These are phyloP conservation scores for Leptodactylus fallax DNA, from an alignment of 2,797 vertebrate species.

Conservation along the genomic window DNA sequence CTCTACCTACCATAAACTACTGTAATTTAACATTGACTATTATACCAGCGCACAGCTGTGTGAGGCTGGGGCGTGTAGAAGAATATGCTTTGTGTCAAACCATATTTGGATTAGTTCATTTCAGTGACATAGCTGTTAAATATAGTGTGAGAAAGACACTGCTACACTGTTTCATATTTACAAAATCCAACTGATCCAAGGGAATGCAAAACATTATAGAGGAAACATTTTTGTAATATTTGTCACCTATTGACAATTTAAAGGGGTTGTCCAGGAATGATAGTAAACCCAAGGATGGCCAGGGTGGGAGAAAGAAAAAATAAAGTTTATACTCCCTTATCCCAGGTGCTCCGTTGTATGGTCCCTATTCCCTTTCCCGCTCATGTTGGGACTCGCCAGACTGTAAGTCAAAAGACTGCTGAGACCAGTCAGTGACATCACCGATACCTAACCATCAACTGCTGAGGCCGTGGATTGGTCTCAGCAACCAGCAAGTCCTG, in stretches of 20 bases:
- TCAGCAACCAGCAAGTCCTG: too few species aligned
- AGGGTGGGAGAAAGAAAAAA: too few species aligned
- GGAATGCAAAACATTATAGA: not conserved
- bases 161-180: not conserved
- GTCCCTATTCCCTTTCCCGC: too few species aligned
- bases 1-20: slow-evolving; percentile 33
- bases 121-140: not conserved
- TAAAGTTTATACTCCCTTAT: too few species aligned
- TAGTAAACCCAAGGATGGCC: too few species aligned
- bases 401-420: too few species aligned
- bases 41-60: not conserved
- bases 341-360: too few species aligned
- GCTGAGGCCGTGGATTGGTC: too few species aligned
- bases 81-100: slow-evolving; percentile 1
- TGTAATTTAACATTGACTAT: slow-evolving; percentile 35
- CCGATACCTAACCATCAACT: too few species aligned
- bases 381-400: too few species aligned
- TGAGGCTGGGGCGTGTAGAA: not conserved
- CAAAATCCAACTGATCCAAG: not conserved
- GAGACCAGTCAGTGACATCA: too few species aligned
- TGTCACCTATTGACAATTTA: not conserved
- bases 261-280: too few species aligned
- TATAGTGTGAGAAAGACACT: not conserved
- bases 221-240: not conserved
- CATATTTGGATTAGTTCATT: slow-evolving; percentile 10